phyloP scores from a whole-genome alignment of 2,113 vertebrate species.

The Leucopsar rothschildi region DNA sequence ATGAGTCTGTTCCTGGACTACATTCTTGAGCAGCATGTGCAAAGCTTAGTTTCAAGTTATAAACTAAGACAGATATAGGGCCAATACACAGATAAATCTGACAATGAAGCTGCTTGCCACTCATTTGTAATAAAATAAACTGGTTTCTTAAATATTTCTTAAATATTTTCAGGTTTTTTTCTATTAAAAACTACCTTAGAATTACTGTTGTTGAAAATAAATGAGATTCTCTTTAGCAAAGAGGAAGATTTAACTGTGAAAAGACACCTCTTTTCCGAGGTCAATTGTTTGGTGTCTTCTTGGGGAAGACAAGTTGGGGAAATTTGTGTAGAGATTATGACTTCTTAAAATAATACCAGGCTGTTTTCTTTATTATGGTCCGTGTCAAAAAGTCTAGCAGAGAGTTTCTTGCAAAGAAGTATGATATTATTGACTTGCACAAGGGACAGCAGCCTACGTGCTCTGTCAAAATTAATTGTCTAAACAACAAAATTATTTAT shows the following conservation, averaged over 20 bases:
- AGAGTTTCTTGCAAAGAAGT: not conserved
- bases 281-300: not conserved
- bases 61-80: not conserved
- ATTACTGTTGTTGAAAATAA: not conserved
- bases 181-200: not conserved
- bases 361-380: not conserved
- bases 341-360: not conserved
- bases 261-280: not conserved
- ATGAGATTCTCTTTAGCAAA: not conserved
- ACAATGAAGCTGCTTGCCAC: not conserved
- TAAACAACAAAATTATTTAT: not conserved
- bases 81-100: not conserved
- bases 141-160: not conserved
- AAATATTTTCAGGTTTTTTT: not conserved
- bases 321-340: not conserved
- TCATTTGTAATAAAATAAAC: not conserved
- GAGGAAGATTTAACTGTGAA: not conserved
- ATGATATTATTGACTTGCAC: not conserved
- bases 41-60: not conserved
- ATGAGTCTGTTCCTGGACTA: not conserved
- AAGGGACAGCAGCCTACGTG: not conserved
- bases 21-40: not conserved
- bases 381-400: not conserved
- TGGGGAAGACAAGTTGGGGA: not conserved
- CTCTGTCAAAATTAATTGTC: not conserved